Evolutionary conservation across 2,113 vertebrate species (phyloP).

Genomic region (Myanophis thanlyinensis): DNA sequence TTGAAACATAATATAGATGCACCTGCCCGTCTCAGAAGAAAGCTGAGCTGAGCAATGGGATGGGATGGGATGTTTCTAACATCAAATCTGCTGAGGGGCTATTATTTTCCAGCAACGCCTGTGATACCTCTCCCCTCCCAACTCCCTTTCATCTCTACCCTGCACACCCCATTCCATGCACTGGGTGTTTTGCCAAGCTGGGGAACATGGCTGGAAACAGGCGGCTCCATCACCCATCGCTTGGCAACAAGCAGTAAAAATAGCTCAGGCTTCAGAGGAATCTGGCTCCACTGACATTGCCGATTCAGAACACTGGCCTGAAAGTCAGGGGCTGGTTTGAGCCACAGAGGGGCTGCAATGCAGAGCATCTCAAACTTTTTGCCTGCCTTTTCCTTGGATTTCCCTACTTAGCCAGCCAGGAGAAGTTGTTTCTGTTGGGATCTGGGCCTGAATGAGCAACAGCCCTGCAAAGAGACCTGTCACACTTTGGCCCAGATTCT

Average conservation of each 20-base stretch:
- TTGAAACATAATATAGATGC: background rate
- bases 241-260: conserved; percentile 33
- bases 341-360: background rate
- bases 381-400: background rate
- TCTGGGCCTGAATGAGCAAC: background rate
- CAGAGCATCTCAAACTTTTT: background rate
- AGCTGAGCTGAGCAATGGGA: background rate
- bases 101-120: background rate
- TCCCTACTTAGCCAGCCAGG: background rate
- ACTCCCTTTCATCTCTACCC: background rate
- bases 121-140: too few relatives aligned
- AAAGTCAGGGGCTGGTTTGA: background rate
- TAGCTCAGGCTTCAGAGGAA: conserved; percentile 22
- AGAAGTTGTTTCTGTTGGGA: background rate
- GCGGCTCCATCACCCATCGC: conserved; percentile 6
- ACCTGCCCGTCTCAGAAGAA: background rate
- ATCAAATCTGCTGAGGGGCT: background rate
- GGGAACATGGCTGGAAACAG: conserved; percentile 9
- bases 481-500: background rate
- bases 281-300: background rate
- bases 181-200: background rate
- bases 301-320: background rate
- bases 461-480: background rate
- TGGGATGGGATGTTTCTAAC: too few relatives aligned
- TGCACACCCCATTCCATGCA: background rate